These are phyloP conservation scores for Drosophila prolongata DNA, from an alignment of 2,888 invertebrate genomes.

Conservation along the genomic window DNA sequence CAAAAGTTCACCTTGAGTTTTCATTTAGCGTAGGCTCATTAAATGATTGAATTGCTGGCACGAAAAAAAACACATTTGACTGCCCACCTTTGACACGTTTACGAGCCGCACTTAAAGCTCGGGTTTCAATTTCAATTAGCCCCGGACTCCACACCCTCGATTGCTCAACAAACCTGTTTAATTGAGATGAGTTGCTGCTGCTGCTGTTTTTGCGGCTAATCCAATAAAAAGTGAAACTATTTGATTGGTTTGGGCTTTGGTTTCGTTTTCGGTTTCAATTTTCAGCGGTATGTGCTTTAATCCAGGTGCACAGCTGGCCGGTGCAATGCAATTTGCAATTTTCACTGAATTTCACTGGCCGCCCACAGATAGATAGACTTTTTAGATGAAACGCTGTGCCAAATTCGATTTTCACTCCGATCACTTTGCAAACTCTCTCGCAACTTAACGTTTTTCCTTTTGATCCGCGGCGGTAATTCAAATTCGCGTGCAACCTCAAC, in stretches of 20 bases:
- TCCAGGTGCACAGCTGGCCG: constrained; percentile 63
- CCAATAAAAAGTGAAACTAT: constrained; percentile 77
- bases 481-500: constrained; percentile 76
- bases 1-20: constrained; percentile 64
- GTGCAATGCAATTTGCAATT: constrained; percentile 59
- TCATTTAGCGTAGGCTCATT: constrained; percentile 29
- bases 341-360: constrained; percentile 60
- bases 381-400: constrained; percentile 19
- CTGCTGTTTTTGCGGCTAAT: constrained; percentile 58
- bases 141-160: constrained; percentile 9
- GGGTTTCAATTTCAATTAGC: constrained; percentile 53
- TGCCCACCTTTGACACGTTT: constrained; percentile 45
- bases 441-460: not conserved
- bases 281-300: constrained; percentile 65
- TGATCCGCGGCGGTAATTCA: constrained; percentile 45
- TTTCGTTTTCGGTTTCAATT: constrained; percentile 24
- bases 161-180: constrained; percentile 74
- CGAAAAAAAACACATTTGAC: not conserved
- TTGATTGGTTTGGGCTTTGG: constrained; percentile 34
- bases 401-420: constrained; percentile 72
- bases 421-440: constrained; percentile 63
- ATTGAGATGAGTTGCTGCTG: constrained; percentile 22
- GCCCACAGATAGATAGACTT: constrained; percentile 12
- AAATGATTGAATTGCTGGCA: constrained; percentile 10
- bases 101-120: constrained; percentile 47